Evolutionary conservation across 2,888 invertebrate genomes (phyloP).

Genomic region (Drepana falcataria): DNA sequence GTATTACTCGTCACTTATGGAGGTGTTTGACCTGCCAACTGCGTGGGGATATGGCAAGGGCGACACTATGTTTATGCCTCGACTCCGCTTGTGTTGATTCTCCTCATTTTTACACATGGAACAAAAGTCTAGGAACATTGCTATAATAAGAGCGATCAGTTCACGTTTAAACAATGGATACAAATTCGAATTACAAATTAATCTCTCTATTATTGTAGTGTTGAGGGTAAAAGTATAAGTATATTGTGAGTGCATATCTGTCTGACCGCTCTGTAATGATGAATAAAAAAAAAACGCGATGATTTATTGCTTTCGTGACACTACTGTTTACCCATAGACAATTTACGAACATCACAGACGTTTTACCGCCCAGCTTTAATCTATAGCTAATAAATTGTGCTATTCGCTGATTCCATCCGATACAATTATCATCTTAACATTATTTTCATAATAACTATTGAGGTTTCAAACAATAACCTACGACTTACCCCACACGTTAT

Average conservation of each 20-base stretch:
- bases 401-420: constrained; percentile 55
- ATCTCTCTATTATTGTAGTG: too few relatives aligned
- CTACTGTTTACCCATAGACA: constrained; percentile 34
- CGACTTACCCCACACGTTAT: constrained; percentile 54
- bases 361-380: constrained; percentile 39
- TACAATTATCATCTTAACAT: constrained; percentile 46
- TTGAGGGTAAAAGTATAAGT: constrained; percentile 5
- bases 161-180: constrained; percentile 13
- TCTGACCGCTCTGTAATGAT: constrained; percentile 23
- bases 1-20: not conserved
- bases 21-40: not conserved
- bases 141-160: constrained; percentile 31
- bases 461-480: constrained; percentile 74
- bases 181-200: constrained; percentile 17
- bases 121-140: constrained; percentile 66
- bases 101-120: constrained; percentile 38
- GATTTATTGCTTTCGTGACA: constrained; percentile 47
- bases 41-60: not conserved
- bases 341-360: constrained; percentile 24
- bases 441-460: constrained; percentile 71
- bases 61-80: not conserved
- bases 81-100: not conserved
- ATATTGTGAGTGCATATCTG: not conserved
- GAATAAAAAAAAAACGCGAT: constrained; percentile 13
- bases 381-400: constrained; percentile 73